phyloP scores from a whole-genome alignment of 1,140 invertebrate genomes.

The Leptinotarsa lineolata region DNA sequence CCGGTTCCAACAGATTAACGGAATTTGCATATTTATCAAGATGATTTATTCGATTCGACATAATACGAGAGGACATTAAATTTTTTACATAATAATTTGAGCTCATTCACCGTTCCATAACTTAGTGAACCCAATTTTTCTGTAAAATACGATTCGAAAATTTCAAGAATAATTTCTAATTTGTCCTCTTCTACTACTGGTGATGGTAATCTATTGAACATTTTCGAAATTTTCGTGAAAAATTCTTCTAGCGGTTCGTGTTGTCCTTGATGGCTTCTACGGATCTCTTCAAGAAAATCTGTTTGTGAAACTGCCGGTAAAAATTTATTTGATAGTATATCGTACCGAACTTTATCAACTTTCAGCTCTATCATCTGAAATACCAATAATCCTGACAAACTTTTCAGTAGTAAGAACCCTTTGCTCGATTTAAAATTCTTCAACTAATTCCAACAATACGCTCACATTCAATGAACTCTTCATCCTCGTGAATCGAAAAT shows the following conservation, averaged over 20 bases:
- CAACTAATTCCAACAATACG: constrained; percentile 8
- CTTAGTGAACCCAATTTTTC: constrained; percentile 12
- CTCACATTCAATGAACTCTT: constrained; percentile 6
- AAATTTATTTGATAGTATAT: constrained; percentile 37
- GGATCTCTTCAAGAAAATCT: constrained; percentile 42
- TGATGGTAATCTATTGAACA: constrained; percentile 44
- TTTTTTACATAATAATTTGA: constrained; percentile 15
- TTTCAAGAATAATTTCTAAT: constrained; percentile 43
- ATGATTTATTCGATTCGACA: not conserved
- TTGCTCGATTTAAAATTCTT: constrained; percentile 4
- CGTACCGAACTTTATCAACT: not conserved
- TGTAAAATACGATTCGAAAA: constrained; percentile 39
- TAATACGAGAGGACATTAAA: constrained; percentile 15
- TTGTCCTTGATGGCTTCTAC: constrained; percentile 43
- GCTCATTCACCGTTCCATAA: constrained; percentile 20
- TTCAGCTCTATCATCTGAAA: not conserved
- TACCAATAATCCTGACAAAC: not conserved
- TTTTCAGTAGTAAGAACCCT: not conserved
- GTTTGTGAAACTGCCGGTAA: constrained; percentile 42
- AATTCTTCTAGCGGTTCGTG: constrained; percentile 45
- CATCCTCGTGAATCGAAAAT: not conserved
- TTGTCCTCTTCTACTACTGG: constrained; percentile 34
- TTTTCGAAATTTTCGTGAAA: constrained; percentile 42
- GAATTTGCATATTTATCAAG: not conserved
- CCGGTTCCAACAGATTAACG: constrained; percentile 16